phyloP scores from a whole-genome alignment of 2,113 vertebrate species.

The Herpetotheres cachinnans region DNA sequence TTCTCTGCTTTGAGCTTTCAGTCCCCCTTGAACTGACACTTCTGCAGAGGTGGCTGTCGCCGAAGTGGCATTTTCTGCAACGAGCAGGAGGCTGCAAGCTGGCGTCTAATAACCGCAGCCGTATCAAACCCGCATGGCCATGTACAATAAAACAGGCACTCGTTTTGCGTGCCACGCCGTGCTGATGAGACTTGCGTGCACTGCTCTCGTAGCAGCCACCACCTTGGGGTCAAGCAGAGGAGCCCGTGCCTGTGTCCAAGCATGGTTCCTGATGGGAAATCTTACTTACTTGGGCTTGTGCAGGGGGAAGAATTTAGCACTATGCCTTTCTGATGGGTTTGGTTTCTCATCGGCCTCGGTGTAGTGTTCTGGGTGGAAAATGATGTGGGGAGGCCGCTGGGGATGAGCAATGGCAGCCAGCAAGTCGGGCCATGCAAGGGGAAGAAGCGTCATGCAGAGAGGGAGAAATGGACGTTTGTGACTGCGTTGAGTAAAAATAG shows the following conservation, averaged over 20 bases:
- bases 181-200: too few species aligned
- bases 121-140: accelerated
- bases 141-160: not conserved
- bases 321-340: not conserved
- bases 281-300: not conserved
- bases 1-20: not conserved
- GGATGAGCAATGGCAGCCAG: not conserved
- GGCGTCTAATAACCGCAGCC: not conserved
- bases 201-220: not conserved
- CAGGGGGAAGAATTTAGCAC: not conserved
- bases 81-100: not conserved
- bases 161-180: accelerated
- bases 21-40: not conserved
- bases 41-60: not conserved
- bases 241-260: accelerated
- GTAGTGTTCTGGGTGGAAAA: not conserved
- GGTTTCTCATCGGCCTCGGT: not conserved
- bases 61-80: not conserved
- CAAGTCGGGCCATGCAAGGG: accelerated
- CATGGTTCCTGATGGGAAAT: accelerated
- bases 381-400: not conserved
- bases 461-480: not conserved
- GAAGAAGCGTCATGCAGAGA: not conserved
- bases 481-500: not conserved
- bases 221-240: not conserved